A percentile compares a stretch with the other conserved stretches of the same genome.
These are phyloP conservation scores for Crepidodera aurea DNA, from an alignment of 2,888 invertebrate species.

Conservation along the genomic window DNA sequence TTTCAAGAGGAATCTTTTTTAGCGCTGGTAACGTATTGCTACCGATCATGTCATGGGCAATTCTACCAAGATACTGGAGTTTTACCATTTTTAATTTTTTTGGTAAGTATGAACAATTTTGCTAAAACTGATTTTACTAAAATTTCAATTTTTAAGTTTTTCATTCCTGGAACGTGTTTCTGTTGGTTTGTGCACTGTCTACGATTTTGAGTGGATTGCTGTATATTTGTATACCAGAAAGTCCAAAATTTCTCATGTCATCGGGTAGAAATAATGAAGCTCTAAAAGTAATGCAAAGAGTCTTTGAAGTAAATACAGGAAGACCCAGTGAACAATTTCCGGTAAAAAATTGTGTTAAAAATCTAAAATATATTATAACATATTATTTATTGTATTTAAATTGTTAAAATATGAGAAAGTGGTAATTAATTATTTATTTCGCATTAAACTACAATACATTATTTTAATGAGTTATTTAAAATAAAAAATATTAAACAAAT, in stretches of 20 bases:
- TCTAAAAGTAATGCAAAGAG: constrained; percentile 67
- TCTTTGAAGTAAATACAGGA: constrained; percentile 73
- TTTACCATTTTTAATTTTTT: constrained; percentile 31
- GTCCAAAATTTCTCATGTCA: constrained; percentile 80
- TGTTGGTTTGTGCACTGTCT: constrained; percentile 69
- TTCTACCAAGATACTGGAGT: constrained; percentile 67
- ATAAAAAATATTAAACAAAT: too few species aligned
- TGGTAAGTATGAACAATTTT: constrained; percentile 25
- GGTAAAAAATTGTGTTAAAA: constrained; percentile 59
- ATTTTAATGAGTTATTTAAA: too few species aligned
- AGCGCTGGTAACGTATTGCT: constrained; percentile 70
- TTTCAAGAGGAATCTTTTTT: constrained; percentile 71
- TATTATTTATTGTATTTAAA: too few species aligned
- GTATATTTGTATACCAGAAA: constrained; percentile 73
- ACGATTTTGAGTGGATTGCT: constrained; percentile 71
- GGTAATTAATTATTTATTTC: too few species aligned
- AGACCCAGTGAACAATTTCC: constrained; percentile 69
- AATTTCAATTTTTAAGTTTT: constrained; percentile 60
- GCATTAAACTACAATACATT: too few species aligned
- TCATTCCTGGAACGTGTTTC: constrained; percentile 70
- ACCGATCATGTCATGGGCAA: constrained; percentile 75
- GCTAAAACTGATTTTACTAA: too few species aligned
- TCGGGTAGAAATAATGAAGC: constrained; percentile 73
- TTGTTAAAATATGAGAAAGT: too few species aligned
- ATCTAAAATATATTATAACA: too few species aligned